Conservation (phyloP, 37 sponge, comb jelly and placozoan species). For the Amphimedon queenslandica region DNA sequence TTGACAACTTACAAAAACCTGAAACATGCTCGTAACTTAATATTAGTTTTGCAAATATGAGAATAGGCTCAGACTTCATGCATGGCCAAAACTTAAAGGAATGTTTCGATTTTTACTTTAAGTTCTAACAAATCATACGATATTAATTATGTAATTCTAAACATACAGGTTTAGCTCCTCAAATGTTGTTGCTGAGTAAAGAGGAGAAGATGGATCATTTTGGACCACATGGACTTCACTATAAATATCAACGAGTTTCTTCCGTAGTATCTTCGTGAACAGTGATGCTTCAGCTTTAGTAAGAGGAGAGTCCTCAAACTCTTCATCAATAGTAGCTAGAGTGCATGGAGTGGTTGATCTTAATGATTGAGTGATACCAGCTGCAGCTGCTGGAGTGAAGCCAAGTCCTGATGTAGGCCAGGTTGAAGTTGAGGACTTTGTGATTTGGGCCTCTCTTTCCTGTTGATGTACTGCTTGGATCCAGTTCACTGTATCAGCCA, state of each 20-base stretch:
- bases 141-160: background rate
- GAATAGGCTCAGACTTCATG: no score
- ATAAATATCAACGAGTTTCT: constrained; percentile 49
- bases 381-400: no score
- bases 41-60: no score
- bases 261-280: constrained; percentile 74
- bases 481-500: background rate
- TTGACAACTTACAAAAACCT: no score
- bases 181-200: constrained; percentile 92
- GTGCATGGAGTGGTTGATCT: no score
- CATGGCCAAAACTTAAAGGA: no score
- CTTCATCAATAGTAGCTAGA: background rate
- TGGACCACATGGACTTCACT: constrained; percentile 70
- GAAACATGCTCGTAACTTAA: no score
- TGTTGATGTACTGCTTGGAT: background rate
- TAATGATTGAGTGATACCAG: no score
- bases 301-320: constrained; percentile 9
- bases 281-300: constrained; percentile 66
- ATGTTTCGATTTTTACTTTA: constrained; percentile 64
- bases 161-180: constrained; percentile 88
- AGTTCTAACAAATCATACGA: no score
- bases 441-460: no score
- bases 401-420: no score
- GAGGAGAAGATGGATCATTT: constrained; percentile 86
- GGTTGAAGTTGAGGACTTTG: no score